Evolutionary conservation across 92 coral and sea anemone genomes (phyloP).

Genomic region (Palythoa grandiflora): DNA sequence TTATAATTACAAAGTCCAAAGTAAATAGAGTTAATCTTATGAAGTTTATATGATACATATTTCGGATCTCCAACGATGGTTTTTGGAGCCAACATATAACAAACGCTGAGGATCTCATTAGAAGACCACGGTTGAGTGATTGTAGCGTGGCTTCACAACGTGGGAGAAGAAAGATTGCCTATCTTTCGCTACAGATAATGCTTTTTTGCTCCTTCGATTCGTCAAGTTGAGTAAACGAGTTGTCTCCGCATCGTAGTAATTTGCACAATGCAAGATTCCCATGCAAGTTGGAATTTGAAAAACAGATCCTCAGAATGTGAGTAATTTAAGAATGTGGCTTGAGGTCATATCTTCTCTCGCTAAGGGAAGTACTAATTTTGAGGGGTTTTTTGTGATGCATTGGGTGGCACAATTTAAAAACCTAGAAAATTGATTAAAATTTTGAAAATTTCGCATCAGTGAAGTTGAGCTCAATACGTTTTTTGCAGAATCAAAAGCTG

Average conservation of each 20-base stretch:
- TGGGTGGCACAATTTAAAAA: background rate
- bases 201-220: conserved; percentile 3
- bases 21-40: conserved; percentile 51
- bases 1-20: conserved; percentile 32
- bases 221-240: background rate
- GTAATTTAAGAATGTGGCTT: conserved; percentile 39
- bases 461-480: background rate
- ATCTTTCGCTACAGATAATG: conserved; percentile 26
- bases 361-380: background rate
- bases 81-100: conserved; percentile 19
- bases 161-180: conserved; percentile 32
- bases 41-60: conserved; percentile 31
- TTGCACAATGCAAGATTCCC: conserved; percentile 37
- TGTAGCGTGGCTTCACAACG: conserved; percentile 44
- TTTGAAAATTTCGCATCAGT: background rate
- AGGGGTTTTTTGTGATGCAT: background rate
- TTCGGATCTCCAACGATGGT: conserved; percentile 11
- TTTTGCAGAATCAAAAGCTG: background rate
- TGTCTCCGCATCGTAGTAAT: background rate
- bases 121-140: conserved; percentile 33
- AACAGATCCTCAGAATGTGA: conserved; percentile 46
- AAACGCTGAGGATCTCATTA: background rate
- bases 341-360: conserved; percentile 38
- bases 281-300: conserved; percentile 46
- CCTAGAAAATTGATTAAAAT: background rate